phyloP scores from a whole-genome alignment of 2,113 vertebrate genomes.

The Herpailurus yagouaroundi region DNA sequence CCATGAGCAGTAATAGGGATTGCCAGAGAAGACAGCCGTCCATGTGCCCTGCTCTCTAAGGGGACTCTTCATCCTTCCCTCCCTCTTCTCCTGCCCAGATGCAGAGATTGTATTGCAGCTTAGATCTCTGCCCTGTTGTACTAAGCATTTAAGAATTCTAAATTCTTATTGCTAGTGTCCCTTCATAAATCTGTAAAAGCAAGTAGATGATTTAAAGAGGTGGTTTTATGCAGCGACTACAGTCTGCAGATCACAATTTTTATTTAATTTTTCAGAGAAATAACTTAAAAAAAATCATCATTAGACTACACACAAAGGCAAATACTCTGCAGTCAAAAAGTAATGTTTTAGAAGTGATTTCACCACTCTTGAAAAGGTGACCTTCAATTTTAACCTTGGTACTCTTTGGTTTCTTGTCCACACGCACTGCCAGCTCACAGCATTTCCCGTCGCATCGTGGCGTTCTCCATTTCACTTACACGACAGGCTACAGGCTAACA shows the following conservation, averaged over 20 bases:
- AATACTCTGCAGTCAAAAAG: neutral
- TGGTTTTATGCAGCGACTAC: neutral
- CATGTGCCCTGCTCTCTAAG: neutral
- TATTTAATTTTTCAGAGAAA: constrained; percentile 12
- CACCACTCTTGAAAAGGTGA: neutral
- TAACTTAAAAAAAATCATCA: neutral
- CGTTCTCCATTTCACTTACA: neutral
- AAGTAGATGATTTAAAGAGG: neutral
- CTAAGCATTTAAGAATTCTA: constrained; percentile 3
- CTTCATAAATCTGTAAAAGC: neutral
- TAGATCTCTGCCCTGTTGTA: neutral
- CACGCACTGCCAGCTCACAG: neutral
- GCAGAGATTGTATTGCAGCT: neutral
- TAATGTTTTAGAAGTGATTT: constrained; percentile 35
- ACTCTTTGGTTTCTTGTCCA: neutral
- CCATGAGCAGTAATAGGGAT: neutral
- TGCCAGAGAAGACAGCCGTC: neutral
- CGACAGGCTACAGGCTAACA: neutral
- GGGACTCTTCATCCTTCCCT: neutral
- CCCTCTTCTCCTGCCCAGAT: neutral
- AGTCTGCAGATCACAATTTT: constrained; percentile 12
- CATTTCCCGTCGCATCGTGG: neutral
- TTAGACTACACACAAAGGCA: neutral
- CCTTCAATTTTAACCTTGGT: neutral
- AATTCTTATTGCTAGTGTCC: neutral